Percentiles rank a stretch among this genome's conserved stretches.
Evolutionary conservation across 2,113 vertebrate species (phyloP).

Genomic region (Tychaedon coryphoeus): DNA sequence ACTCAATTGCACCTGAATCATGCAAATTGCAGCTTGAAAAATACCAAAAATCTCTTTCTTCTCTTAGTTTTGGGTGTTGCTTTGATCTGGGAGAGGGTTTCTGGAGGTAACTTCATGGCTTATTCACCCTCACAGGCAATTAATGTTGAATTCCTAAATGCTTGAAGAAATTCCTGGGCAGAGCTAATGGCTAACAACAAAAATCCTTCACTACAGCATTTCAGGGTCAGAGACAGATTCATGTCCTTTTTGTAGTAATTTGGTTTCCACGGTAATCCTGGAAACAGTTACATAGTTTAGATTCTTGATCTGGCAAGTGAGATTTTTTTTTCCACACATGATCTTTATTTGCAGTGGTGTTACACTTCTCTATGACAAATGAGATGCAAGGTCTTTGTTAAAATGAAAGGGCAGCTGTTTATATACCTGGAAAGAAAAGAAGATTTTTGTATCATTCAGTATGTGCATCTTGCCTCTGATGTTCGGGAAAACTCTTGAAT

Average conservation of each 20-base stretch:
- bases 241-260: background rate
- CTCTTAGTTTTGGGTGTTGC: background rate
- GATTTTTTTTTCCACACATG: background rate
- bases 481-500: background rate
- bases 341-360: background rate
- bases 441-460: background rate
- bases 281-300: background rate
- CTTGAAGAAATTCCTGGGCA: background rate
- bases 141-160: background rate
- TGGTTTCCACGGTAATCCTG: background rate
- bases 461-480: background rate
- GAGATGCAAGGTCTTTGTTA: background rate
- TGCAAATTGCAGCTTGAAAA: background rate
- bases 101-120: background rate
- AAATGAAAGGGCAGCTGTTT: background rate
- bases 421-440: background rate
- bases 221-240: background rate
- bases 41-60: background rate
- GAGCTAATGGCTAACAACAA: background rate
- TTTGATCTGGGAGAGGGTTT: background rate
- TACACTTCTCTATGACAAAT: background rate
- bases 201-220: background rate
- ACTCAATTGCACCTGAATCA: background rate
- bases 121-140: background rate
- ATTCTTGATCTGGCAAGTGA: background rate